Percentiles rank a stretch among this genome's conserved stretches.
Evolutionary conservation across 2,888 invertebrate genomes (phyloP).

Genomic region (Idaea straminata): DNA sequence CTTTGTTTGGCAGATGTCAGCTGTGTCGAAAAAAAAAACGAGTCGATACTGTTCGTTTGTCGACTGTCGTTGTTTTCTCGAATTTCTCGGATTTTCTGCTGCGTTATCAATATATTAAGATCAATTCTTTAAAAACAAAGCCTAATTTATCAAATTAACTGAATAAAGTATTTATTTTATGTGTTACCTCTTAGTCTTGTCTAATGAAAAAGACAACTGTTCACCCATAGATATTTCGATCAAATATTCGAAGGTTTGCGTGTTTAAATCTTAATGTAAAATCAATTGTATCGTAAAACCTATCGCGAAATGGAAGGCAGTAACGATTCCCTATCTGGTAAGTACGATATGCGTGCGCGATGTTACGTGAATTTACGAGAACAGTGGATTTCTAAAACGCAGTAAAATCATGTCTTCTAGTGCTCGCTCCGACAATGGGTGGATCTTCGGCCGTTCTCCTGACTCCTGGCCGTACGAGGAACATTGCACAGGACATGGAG

Average conservation of each 20-base stretch:
- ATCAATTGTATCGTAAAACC: constrained; percentile 16
- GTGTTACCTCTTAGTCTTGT: neutral
- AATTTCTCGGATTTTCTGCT: neutral
- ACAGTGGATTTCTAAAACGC: constrained; percentile 15
- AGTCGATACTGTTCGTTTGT: neutral
- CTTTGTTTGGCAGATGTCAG: neutral
- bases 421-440: constrained; percentile 56
- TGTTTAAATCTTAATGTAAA: neutral
- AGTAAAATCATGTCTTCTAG: constrained; percentile 42
- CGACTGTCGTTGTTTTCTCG: neutral
- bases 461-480: constrained; percentile 87
- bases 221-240: neutral
- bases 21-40: neutral
- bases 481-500: constrained; percentile 92
- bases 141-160: neutral
- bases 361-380: constrained; percentile 16
- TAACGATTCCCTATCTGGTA: constrained; percentile 67
- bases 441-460: constrained; percentile 82
- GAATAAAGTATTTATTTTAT: neutral
- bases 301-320: constrained; percentile 61
- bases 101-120: neutral
- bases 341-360: constrained; percentile 26
- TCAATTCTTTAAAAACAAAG: neutral
- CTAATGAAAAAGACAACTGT: neutral
- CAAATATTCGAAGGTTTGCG: constrained; percentile 5